phyloP scores from a whole-genome alignment of 2,888 invertebrate species.

The Lordiphosa fenestrarum region DNA sequence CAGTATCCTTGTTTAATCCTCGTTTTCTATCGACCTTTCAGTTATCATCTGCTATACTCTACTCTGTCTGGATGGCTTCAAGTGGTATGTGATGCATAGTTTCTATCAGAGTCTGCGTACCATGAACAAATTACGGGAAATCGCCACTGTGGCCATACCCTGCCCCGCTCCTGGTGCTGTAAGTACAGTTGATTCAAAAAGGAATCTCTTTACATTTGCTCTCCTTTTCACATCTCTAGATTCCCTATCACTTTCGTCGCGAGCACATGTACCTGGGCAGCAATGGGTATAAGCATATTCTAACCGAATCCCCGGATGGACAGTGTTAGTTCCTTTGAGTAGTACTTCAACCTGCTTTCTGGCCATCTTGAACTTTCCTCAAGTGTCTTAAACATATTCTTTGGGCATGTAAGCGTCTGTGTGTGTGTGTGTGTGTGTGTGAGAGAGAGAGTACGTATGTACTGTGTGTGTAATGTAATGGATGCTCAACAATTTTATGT shows the following conservation, averaged over 20 bases:
- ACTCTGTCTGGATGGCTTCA: slow-evolving; percentile 72
- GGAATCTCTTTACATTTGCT: not conserved
- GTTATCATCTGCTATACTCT: slow-evolving; percentile 72
- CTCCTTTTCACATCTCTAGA: slow-evolving; percentile 41
- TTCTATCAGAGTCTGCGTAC: slow-evolving; percentile 78
- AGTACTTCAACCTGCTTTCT: not conserved
- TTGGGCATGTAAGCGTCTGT: slow-evolving; percentile 9
- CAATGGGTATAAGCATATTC: slow-evolving; percentile 79
- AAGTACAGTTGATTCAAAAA: slow-evolving; percentile 34
- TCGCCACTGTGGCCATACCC: slow-evolving; percentile 80
- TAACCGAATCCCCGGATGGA: slow-evolving; percentile 78
- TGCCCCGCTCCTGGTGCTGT: slow-evolving; percentile 79
- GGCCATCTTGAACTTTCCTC: slow-evolving; percentile 18
- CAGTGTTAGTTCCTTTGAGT: slow-evolving; percentile 50
- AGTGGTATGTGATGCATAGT: slow-evolving; percentile 78
- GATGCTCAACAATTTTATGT: slow-evolving; percentile 41
- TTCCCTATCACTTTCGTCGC: slow-evolving; percentile 79
- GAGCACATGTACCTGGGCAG: slow-evolving; percentile 80
- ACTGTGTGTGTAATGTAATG: slow-evolving; percentile 57
- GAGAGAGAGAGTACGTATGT: slow-evolving; percentile 58
- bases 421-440: no score
- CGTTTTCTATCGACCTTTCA: slow-evolving; percentile 25
- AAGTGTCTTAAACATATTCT: slow-evolving; percentile 22
- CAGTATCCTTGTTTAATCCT: accelerated
- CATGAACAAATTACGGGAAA: slow-evolving; percentile 79